phyloP scores from a whole-genome alignment of 1,140 invertebrate species.

The Euura lappo region DNA sequence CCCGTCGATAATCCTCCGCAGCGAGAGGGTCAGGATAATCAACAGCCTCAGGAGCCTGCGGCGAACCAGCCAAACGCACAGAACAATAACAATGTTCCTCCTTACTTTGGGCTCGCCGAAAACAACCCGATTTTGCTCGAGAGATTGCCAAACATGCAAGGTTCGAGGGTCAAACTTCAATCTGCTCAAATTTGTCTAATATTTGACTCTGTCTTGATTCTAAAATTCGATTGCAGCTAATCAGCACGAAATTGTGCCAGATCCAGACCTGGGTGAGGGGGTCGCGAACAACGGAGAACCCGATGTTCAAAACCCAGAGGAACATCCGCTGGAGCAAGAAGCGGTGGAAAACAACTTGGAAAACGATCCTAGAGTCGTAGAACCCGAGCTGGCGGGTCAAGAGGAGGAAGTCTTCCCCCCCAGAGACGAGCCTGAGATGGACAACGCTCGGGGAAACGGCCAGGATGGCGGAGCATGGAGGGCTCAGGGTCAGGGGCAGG shows the following conservation, averaged over 20 bases:
- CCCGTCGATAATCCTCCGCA: constrained; percentile 51
- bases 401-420: constrained; percentile 26
- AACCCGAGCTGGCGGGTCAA: constrained; percentile 22
- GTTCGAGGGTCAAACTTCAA: constrained; percentile 13
- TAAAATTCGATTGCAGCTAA: not conserved
- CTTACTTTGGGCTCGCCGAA: constrained; percentile 38
- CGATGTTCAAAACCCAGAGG: constrained; percentile 25
- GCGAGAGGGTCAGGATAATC: constrained; percentile 29
- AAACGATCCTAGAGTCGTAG: constrained; percentile 21
- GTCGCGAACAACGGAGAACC: constrained; percentile 41
- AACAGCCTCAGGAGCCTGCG: constrained; percentile 34
- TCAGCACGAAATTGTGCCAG: constrained; percentile 28
- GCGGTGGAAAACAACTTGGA: constrained; percentile 33
- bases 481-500: constrained; percentile 60
- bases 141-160: constrained; percentile 35
- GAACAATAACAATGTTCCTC: constrained; percentile 59
- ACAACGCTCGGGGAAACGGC: constrained; percentile 32
- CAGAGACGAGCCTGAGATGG: constrained; percentile 34
- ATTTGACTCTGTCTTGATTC: not conserved
- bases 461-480: constrained; percentile 54
- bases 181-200: not conserved
- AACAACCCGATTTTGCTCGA: constrained; percentile 38
- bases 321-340: constrained; percentile 30
- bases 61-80: constrained; percentile 42
- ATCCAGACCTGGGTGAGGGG: constrained; percentile 31